Evolutionary conservation across 2,888 invertebrate species (phyloP), one percentile per base, ranked within the genome.

Genomic region (Orthosia cruda): DNA sequence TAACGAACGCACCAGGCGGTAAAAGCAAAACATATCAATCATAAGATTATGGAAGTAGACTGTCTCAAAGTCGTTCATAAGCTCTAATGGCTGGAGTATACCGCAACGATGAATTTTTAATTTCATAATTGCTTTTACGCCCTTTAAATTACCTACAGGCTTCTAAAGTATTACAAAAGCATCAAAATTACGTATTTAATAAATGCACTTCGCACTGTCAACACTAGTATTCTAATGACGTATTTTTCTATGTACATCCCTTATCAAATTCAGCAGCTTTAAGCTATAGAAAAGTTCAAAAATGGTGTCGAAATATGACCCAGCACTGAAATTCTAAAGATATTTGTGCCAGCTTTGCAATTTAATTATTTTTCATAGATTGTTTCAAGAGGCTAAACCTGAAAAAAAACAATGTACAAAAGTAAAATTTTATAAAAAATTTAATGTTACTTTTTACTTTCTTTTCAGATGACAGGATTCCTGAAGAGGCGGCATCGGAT

Each of bases 381-480:
- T 16, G 1, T 49, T 16, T 18, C 18, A 26, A 26, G 4, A 52
- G 26, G 4, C 16, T 13, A 7, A 11, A 26, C 1, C 26, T 20
- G 2, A 26, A 73, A 59, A 18, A 32, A 32, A 32, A 7, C 0
- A 32, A 32, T 32, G 32, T 32, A 0, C 32, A 32, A 32, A 7
- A 7, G 7, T 40, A 40, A 40, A 40, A 40, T 16, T 74, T 16
- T 5, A 50, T n/a, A 15, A 45, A 1, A 76, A 40, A 62, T 26
- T 66, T 47, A 40, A 66, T 20, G 32, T 59, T 54, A n/a, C 0
- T 23, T 80, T 81, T 73, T 67, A 49, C 88, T 76, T 88, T 80
- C 74, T 84, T 96, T 95, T 45, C 96, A 96, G 96, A 96, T 96
- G 96, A 96, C 96, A 96, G 93, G 93, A 92, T 85, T 95, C 95